phyloP scores from a whole-genome alignment of 2,113 vertebrate species.

The Datnioides undecimradiatus region DNA sequence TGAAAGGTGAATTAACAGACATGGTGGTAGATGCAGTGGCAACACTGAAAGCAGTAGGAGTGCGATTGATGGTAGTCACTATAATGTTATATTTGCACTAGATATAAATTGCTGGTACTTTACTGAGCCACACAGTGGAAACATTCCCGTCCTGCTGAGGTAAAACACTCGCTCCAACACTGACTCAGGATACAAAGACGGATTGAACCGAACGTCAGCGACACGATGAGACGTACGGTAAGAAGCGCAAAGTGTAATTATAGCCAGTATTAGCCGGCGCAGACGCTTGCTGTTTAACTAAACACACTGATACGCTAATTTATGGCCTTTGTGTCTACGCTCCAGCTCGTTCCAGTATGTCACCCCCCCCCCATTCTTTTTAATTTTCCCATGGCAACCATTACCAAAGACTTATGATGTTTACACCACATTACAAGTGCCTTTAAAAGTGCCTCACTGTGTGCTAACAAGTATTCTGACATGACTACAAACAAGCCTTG shows the following conservation, averaged over 20 bases:
- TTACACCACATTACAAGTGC: constrained; percentile 52
- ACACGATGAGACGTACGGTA: background rate
- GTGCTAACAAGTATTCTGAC: constrained; percentile 54
- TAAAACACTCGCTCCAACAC: background rate
- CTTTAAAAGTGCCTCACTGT: constrained; percentile 49
- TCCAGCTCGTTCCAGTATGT: constrained; percentile 8
- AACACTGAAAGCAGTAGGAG: background rate
- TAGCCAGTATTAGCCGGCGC: background rate
- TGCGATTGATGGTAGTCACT: background rate
- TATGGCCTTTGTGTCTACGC: constrained; percentile 8
- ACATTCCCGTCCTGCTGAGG: background rate
- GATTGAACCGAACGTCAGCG: background rate
- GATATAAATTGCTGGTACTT: background rate
- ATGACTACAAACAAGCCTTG: constrained; percentile 37
- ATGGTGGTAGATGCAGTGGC: background rate
- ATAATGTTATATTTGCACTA: background rate
- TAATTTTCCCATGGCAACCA: constrained; percentile 55
- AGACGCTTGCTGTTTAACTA: constrained; percentile 15
- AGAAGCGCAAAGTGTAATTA: constrained; percentile 18
- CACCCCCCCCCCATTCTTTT: constrained; percentile 3
- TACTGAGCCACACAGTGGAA: background rate
- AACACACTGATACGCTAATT: constrained; percentile 35
- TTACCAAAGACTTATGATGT: constrained; percentile 60
- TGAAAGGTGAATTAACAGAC: background rate
- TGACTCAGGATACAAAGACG: constrained; percentile 2